These are phyloP conservation scores for Catajapyx aquilonaris DNA, from an alignment of 1,140 invertebrate genomes.

Conservation along the genomic window DNA sequence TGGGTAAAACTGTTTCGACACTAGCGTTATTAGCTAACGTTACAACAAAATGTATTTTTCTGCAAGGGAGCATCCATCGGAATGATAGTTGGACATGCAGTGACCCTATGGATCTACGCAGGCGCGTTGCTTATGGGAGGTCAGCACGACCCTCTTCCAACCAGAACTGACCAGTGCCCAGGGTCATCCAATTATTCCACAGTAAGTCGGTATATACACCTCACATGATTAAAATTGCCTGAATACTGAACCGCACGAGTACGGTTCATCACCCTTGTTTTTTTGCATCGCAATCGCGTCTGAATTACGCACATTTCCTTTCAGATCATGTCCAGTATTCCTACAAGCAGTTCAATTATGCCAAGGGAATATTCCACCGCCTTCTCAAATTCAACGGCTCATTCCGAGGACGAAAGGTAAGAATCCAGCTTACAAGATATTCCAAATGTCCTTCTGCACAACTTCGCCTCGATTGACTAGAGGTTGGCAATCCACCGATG, in stretches of 20 bases:
- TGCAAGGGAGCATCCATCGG: background rate
- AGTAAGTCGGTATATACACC: background rate
- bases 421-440: too few species aligned
- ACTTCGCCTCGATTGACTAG: too few species aligned
- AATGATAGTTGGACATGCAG: background rate
- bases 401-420: too few species aligned
- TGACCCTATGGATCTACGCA: background rate
- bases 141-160: background rate
- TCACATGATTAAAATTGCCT: too few species aligned
- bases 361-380: too few species aligned
- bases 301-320: background rate
- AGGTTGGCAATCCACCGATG: too few species aligned
- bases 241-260: too few species aligned
- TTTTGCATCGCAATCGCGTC: background rate
- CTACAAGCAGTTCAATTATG: too few species aligned
- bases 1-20: background rate
- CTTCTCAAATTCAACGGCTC: too few species aligned
- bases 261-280: background rate
- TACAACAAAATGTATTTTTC: background rate
- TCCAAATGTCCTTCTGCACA: too few species aligned
- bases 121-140: background rate
- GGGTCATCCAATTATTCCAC: background rate
- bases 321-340: too few species aligned
- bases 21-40: background rate
- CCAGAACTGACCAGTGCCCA: background rate